phyloP scores from a whole-genome alignment of 2,888 invertebrate species.

The Pediacus dermestoides region DNA sequence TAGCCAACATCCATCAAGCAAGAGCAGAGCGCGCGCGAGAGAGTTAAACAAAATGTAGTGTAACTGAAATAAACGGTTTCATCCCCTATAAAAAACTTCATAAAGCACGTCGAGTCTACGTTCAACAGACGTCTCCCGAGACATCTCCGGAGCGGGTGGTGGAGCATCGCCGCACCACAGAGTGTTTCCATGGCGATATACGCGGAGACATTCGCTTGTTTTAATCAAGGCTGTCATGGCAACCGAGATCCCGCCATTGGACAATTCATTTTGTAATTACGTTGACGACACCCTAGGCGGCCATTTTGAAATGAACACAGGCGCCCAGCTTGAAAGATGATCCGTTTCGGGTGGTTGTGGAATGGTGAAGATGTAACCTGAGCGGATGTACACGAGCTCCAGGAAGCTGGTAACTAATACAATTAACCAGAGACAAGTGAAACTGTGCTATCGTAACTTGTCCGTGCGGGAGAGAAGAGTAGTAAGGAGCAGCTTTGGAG shows the following conservation, averaged over 20 bases:
- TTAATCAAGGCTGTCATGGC: slow-evolving; percentile 54
- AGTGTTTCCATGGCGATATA: slow-evolving; percentile 48
- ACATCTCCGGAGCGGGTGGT: slow-evolving; percentile 18
- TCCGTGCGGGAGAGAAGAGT: slow-evolving; percentile 34
- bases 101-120: slow-evolving; percentile 28
- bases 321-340: slow-evolving; percentile 40
- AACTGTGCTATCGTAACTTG: slow-evolving; percentile 53
- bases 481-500: slow-evolving; percentile 7
- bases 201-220: slow-evolving; percentile 51
- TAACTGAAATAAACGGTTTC: slow-evolving; percentile 45
- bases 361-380: slow-evolving; percentile 28
- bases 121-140: slow-evolving; percentile 37
- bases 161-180: slow-evolving; percentile 16
- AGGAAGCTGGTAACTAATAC: slow-evolving; percentile 51
- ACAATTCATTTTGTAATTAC: slow-evolving; percentile 54
- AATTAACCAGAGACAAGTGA: slow-evolving; percentile 54
- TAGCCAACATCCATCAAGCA: slow-evolving; percentile 41
- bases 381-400: slow-evolving; percentile 40
- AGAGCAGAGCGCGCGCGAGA: slow-evolving; percentile 17
- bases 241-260: slow-evolving; percentile 54
- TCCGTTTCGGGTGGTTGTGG: slow-evolving; percentile 28
- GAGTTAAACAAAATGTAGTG: slow-evolving; percentile 38
- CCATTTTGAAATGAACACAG: slow-evolving; percentile 52
- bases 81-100: slow-evolving; percentile 39
- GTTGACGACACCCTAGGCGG: slow-evolving; percentile 54